Percentiles rank a stretch among this genome's conserved stretches.
Conservation (phyloP, 2,888 invertebrate species). For the Rugalucina vietnamica region DNA sequence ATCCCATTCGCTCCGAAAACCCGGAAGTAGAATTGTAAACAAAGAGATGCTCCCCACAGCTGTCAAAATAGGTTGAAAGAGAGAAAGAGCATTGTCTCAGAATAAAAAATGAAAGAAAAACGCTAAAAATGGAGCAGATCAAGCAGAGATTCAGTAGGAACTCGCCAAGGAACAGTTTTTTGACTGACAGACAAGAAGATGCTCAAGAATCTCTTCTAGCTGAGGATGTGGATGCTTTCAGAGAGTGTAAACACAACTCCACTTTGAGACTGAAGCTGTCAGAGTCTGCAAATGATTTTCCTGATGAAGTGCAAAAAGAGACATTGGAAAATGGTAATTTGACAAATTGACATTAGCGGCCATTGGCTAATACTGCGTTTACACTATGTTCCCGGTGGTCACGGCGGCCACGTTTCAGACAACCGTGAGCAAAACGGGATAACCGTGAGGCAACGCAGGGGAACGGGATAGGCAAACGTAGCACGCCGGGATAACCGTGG, state of each 20-base stretch:
- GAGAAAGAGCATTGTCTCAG: neutral
- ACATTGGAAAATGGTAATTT: neutral
- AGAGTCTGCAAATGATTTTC: constrained; percentile 31
- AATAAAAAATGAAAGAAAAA: neutral
- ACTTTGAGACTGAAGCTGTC: constrained; percentile 48
- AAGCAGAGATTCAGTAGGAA: constrained; percentile 39
- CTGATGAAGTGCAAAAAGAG: neutral
- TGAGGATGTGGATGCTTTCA: constrained; percentile 64
- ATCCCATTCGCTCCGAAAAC: constrained; percentile 7
- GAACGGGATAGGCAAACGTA: too few relatives aligned
- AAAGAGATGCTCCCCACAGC: neutral
- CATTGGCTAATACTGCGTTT: too few relatives aligned
- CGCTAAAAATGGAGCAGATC: constrained; percentile 37
- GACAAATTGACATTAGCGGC: neutral
- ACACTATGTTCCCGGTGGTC: too few relatives aligned
- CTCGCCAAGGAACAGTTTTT: constrained; percentile 19
- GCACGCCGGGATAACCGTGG: too few relatives aligned
- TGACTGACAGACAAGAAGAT: constrained; percentile 35
- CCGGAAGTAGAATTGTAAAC: neutral
- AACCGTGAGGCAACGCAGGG: too few relatives aligned
- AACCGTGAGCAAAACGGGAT: too few relatives aligned
- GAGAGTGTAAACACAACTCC: constrained; percentile 8
- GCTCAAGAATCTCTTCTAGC: constrained; percentile 57
- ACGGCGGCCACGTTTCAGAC: too few relatives aligned
- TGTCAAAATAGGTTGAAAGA: neutral